Percentiles rank a stretch among this genome's conserved stretches.
These are phyloP conservation scores for Parnassius apollo DNA, from an alignment of 2,888 invertebrate genomes.

Conservation along the genomic window DNA sequence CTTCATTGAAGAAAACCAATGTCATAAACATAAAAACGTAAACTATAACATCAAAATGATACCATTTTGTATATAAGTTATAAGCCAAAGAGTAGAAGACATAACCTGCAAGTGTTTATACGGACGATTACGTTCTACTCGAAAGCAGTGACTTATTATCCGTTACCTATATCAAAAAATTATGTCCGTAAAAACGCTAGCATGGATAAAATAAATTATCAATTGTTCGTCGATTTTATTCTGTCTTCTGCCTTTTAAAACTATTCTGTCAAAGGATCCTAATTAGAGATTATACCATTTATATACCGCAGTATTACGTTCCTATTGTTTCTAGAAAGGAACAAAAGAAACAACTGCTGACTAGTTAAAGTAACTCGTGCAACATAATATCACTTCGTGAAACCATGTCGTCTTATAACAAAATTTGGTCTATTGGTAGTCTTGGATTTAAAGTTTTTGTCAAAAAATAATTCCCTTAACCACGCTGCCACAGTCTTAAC, in stretches of 20 bases:
- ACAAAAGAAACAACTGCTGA: slow-evolving; percentile 18
- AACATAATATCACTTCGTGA: not conserved
- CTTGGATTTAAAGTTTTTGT: too few relatives aligned
- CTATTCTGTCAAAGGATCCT: slow-evolving; percentile 24
- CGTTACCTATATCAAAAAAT: slow-evolving; percentile 6
- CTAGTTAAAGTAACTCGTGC: slow-evolving; percentile 10
- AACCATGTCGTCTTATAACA: too few relatives aligned
- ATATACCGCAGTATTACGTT: slow-evolving; percentile 11
- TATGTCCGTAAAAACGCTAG: slow-evolving; percentile 5
- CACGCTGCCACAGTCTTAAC: too few relatives aligned
- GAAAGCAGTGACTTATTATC: slow-evolving; percentile 9
- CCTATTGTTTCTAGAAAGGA: slow-evolving; percentile 18
- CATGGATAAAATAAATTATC: slow-evolving; percentile 16
- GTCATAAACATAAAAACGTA: too few relatives aligned
- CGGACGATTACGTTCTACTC: slow-evolving; percentile 11
- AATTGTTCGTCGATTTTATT: slow-evolving; percentile 23
- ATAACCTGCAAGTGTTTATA: not conserved
- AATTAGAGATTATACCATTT: slow-evolving; percentile 21
- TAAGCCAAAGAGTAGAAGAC: too few relatives aligned
- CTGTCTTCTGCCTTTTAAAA: slow-evolving; percentile 15
- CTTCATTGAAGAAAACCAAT: too few relatives aligned
- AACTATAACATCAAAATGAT: too few relatives aligned
- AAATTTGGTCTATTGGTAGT: too few relatives aligned
- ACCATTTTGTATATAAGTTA: too few relatives aligned
- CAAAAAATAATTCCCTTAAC: too few relatives aligned